Percentiles rank a stretch among this genome's conserved stretches.
Evolutionary conservation across 2,888 invertebrate species (phyloP).

Genomic region (Hydropsyche betteni): DNA sequence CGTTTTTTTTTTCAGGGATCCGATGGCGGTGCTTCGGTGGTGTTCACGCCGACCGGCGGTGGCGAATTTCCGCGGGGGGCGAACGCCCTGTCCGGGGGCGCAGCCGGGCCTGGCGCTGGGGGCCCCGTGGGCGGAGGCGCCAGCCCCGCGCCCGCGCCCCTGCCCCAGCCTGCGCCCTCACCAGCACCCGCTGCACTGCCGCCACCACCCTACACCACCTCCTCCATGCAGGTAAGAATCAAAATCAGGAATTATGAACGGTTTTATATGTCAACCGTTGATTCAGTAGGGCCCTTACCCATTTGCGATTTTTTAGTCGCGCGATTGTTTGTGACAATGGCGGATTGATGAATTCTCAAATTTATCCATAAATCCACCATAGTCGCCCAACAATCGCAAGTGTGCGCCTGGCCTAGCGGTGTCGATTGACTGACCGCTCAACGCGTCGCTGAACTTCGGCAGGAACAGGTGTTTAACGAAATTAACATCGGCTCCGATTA

Average conservation of each 20-base stretch:
- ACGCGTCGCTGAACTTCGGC: no score
- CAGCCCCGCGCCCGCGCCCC: conserved; percentile 73
- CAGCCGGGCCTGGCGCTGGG: conserved; percentile 69
- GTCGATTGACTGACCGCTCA: no score
- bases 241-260: background rate
- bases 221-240: conserved; percentile 58
- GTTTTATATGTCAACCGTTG: no score
- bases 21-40: conserved; percentile 77
- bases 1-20: conserved; percentile 68
- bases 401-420: no score
- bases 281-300: no score
- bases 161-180: conserved; percentile 76
- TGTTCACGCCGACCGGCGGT: conserved; percentile 74
- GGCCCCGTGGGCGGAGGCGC: conserved; percentile 70
- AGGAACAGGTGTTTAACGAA: no score
- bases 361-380: no score
- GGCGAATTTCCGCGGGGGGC: conserved; percentile 74
- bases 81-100: conserved; percentile 63
- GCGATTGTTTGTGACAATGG: no score
- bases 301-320: no score
- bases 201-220: conserved; percentile 69
- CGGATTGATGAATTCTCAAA: no score
- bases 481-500: no score
- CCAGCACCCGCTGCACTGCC: conserved; percentile 72
- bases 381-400: no score